Evolutionary conservation across 2,888 invertebrate species (phyloP), one percentile per base, ranked within the genome.

Genomic region (Ditula angustiorana): DNA sequence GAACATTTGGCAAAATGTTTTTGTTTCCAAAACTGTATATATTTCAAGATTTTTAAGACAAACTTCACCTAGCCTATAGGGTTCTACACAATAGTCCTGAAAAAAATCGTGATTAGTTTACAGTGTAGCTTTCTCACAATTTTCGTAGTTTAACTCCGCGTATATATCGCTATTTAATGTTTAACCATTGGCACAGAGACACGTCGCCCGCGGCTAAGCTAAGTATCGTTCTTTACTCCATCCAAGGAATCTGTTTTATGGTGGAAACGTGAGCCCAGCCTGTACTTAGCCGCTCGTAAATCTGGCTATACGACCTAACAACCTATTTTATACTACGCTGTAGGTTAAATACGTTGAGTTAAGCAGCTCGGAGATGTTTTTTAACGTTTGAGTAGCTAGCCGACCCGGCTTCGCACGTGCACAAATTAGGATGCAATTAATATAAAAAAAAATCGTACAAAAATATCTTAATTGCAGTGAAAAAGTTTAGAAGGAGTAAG

Each of bases 251-350:
- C 88, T 85, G 84, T 85, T 91, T 91, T 91, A 91, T 87, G 81
- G 85, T 72, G 60, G 71, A 72, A 78, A 91, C 91, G 91, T 91
- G 91, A 80, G 83, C 77, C 83, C 69, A 59, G 68, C 55, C 55
- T 56, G 70, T 71, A 69, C 68, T 71, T 69, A 69, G 65, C 66
- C 47, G 64, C 26, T 67, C 70, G 71, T 72, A 70, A 69, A 69
- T 71, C 67, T 65, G 65, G 44, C 61, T 65, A 57, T 68, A 64
- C 64, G 60, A 67, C 50, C 53, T 59, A 64, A 58, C 64, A 59
- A 64, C 52, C 58, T 59, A 59, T 64, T 64, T 64, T 63, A 63
- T 63, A 58, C 53, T 21, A 57, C 46, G 52, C 52, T 5, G 33
- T 57, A 50, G 41, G 63, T 64, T 59, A 53, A 63, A 59, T 47